Evolutionary conservation across 2,797 vertebrate species (phyloP).

Genomic region (Alosa sapidissima): DNA sequence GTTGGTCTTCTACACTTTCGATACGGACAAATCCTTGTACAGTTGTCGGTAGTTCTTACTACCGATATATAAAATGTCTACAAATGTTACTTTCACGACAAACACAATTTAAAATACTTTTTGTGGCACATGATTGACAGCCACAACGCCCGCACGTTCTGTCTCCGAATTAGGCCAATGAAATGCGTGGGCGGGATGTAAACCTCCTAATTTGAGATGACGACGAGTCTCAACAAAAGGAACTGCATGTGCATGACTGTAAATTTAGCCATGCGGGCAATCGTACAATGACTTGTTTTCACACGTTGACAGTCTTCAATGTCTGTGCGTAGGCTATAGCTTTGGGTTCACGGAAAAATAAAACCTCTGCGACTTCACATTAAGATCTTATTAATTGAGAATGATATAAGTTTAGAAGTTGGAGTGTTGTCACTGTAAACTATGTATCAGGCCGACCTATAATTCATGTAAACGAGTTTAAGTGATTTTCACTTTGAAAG

Average conservation of each 20-base stretch:
- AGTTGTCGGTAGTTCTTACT: neutral
- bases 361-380: neutral
- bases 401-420: neutral
- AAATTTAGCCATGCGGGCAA: neutral
- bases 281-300: conserved; percentile 1
- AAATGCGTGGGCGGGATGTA: conserved; percentile 56
- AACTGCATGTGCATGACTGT: conserved; percentile 24
- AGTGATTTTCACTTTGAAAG: neutral
- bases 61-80: neutral
- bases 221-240: conserved; percentile 39
- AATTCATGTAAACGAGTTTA: neutral
- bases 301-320: neutral
- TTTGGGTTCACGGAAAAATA: neutral
- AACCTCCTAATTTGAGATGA: conserved; percentile 38
- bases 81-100: neutral
- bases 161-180: conserved; percentile 57
- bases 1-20: conserved; percentile 30
- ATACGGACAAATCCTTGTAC: neutral
- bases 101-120: conserved; percentile 59
- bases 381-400: neutral
- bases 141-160: conserved; percentile 62
- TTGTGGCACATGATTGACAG: conserved; percentile 71
- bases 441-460: neutral
- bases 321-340: neutral
- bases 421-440: neutral